phyloP scores from a whole-genome alignment of 2,113 vertebrate genomes.

The Hucho hucho region DNA sequence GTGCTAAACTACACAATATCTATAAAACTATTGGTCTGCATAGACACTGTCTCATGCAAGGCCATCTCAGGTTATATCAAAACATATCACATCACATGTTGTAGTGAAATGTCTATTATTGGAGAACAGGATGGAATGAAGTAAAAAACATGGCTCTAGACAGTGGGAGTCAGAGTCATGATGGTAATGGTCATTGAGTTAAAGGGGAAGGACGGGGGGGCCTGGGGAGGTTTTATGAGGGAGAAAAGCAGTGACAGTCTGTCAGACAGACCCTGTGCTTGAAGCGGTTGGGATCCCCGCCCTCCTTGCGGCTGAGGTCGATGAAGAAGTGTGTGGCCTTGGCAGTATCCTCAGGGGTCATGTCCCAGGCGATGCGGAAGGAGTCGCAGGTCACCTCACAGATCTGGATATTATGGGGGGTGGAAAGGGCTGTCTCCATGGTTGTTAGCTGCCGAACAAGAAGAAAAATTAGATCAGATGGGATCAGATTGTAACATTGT shows the following conservation, averaged over 20 bases:
- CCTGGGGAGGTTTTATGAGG: neutral
- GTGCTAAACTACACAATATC: too few relatives aligned
- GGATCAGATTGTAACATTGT: constrained; percentile 21
- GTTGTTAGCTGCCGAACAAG: constrained; percentile 68
- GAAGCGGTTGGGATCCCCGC: constrained; percentile 92
- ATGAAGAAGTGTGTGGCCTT: constrained; percentile 95
- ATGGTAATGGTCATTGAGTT: neutral
- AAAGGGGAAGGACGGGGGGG: neutral
- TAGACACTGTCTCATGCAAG: constrained; percentile 9
- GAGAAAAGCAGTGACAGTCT: neutral
- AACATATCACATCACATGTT: neutral
- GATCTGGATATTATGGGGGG: constrained; percentile 91
- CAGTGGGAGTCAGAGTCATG: neutral
- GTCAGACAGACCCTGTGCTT: constrained; percentile 84
- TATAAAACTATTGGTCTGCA: neutral
- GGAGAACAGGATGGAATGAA: neutral
- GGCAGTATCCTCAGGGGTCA: constrained; percentile 84
- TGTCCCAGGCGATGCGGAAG: constrained; percentile 93
- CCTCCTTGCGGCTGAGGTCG: constrained; percentile 94
- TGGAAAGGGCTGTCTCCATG: constrained; percentile 83
- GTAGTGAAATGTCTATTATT: neutral
- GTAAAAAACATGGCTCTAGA: neutral
- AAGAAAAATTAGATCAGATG: constrained; percentile 30
- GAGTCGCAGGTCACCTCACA: constrained; percentile 96
- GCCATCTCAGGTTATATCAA: neutral